Percentiles rank a stretch among this genome's conserved stretches.
Conservation (phyloP, 1,140 invertebrate species). For the Hyles euphorbiae region DNA sequence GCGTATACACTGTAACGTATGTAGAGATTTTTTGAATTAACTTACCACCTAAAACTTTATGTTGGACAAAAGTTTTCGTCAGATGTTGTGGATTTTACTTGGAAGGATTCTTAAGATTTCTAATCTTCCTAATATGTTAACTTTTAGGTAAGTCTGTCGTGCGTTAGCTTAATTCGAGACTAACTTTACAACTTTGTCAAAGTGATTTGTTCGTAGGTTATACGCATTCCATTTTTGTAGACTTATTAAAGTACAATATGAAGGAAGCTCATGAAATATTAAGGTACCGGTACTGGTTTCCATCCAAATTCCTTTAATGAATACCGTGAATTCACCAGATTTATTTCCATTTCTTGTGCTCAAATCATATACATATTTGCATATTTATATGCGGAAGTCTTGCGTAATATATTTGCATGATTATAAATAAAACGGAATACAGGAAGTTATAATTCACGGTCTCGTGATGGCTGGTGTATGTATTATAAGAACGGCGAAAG, state of each 20-base stretch:
- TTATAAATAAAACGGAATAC: constrained; percentile 56
- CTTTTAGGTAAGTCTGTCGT: constrained; percentile 3
- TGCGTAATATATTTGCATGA: constrained; percentile 47
- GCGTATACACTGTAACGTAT: no score
- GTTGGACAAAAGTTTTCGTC: neutral
- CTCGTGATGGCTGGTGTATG: no score
- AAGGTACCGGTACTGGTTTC: neutral
- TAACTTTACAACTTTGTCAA: neutral
- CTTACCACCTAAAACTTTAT: neutral
- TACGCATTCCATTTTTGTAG: neutral
- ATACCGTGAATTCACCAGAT: constrained; percentile 42
- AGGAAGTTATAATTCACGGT: constrained; percentile 53
- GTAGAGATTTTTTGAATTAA: no score
- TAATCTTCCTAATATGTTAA: constrained; percentile 2
- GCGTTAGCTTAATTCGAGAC: neutral
- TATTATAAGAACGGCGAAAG: no score
- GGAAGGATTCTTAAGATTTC: neutral
- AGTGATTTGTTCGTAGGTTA: neutral
- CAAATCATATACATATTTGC: constrained; percentile 53
- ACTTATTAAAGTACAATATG: neutral
- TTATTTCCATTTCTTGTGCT: constrained; percentile 61
- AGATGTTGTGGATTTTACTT: constrained; percentile 5
- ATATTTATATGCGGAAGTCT: constrained; percentile 55
- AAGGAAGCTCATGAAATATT: neutral
- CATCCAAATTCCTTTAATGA: constrained; percentile 22